Conservation (phyloP, 2,113 vertebrate genomes). For the Typhlomys cinereus region DNA sequence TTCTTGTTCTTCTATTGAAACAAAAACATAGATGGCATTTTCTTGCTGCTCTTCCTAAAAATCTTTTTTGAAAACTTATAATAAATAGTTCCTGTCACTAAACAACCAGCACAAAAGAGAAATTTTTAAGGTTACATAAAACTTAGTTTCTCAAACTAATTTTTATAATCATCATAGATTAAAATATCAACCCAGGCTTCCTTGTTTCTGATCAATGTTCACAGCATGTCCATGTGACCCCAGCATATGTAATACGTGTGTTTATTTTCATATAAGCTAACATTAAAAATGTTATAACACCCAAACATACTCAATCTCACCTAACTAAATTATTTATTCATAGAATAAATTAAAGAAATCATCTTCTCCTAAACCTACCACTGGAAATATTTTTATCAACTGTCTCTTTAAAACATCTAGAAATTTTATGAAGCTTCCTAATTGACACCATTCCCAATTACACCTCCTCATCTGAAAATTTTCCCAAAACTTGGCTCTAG, state of each 20-base stretch:
- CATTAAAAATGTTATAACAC: not conserved
- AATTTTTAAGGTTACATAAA: not conserved
- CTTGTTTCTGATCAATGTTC: not conserved
- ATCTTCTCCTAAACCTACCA: not conserved
- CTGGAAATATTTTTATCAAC: not conserved
- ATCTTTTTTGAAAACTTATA: conserved; percentile 29
- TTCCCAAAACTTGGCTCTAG: not conserved
- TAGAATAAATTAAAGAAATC: not conserved
- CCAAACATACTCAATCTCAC: not conserved
- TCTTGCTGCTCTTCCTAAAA: conserved; percentile 39
- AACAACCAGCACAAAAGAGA: not conserved
- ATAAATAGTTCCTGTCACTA: conserved; percentile 49
- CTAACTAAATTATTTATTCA: not conserved
- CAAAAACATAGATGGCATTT: conserved; percentile 29
- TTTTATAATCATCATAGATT: conserved; percentile 19
- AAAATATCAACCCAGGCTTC: conserved; percentile 22
- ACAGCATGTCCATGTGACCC: not conserved
- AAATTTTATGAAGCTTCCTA: not conserved
- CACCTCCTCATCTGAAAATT: not conserved
- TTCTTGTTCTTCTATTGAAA: not conserved
- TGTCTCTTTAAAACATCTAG: not conserved
- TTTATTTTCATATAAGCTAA: conserved; percentile 26
- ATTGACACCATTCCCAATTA: not conserved
- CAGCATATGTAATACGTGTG: not conserved
- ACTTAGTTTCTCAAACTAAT: conserved; percentile 57